Conservation (phyloP, 1,140 invertebrate species). For the Drosophila equinoxialis region DNA sequence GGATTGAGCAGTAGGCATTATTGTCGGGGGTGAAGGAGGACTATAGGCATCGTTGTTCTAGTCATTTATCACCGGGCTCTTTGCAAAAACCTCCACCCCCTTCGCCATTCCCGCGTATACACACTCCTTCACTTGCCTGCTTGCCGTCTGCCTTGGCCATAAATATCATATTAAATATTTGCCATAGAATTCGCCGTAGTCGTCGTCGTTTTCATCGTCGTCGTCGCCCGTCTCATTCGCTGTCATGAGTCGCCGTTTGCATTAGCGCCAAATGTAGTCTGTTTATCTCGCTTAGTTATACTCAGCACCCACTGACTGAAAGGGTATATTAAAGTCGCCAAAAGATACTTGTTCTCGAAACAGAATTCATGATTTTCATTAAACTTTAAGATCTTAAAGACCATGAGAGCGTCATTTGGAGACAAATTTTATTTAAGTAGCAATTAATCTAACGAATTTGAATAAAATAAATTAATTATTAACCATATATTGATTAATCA, state of each 20-base stretch:
- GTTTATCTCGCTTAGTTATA: slow-evolving; percentile 70
- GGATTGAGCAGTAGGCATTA: background rate
- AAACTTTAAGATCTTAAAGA: too few species aligned
- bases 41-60: slow-evolving; percentile 25
- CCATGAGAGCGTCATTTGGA: too few species aligned
- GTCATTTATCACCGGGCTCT: slow-evolving; percentile 71
- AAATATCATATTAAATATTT: slow-evolving; percentile 79
- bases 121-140: background rate
- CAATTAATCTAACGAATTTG: too few species aligned
- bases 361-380: too few species aligned
- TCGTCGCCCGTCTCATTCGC: slow-evolving; percentile 27
- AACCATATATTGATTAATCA: too few species aligned
- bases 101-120: background rate
- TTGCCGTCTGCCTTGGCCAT: slow-evolving; percentile 44
- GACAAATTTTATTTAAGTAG: too few species aligned
- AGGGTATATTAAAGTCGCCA: too few species aligned
- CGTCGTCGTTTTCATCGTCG: slow-evolving; percentile 22
- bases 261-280: slow-evolving; percentile 77
- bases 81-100: slow-evolving; percentile 33
- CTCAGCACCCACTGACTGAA: too few species aligned
- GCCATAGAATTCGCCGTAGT: slow-evolving; percentile 59
- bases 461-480: too few species aligned
- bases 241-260: slow-evolving; percentile 53
- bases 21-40: background rate
- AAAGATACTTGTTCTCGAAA: too few species aligned